Evolutionary conservation across 1,140 invertebrate species (phyloP).

Genomic region (Physella acuta): DNA sequence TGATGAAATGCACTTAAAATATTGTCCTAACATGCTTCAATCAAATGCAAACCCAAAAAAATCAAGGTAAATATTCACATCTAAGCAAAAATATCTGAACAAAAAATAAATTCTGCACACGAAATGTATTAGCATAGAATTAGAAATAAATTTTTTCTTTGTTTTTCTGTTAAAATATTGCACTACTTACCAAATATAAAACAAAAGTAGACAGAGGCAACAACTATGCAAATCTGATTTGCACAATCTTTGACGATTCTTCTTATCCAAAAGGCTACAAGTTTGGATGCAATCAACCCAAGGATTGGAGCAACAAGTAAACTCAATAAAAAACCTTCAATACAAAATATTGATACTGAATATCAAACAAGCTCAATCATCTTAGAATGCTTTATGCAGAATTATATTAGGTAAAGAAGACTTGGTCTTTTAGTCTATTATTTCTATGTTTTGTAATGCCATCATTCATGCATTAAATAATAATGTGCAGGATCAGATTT

Average conservation of each 20-base stretch:
- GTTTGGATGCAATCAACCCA: constrained; percentile 1
- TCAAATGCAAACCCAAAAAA: no score
- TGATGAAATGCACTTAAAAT: no score
- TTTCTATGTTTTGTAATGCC: neutral
- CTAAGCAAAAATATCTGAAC: no score
- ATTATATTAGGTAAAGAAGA: neutral
- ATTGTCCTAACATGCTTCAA: no score
- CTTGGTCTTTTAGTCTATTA: neutral
- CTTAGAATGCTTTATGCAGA: neutral
- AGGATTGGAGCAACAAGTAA: neutral
- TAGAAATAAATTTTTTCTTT: neutral
- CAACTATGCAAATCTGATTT: constrained; percentile 9
- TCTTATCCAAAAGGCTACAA: constrained; percentile 6
- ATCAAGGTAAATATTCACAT: no score
- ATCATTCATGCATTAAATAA: neutral
- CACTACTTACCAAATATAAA: constrained; percentile 9
- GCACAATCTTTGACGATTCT: constrained; percentile 3
- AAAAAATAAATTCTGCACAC: no score
- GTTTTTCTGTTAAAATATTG: no score
- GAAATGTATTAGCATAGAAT: no score
- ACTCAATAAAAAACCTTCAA: no score
- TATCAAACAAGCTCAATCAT: neutral
- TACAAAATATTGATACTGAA: neutral
- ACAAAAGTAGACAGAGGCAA: constrained; percentile 10
- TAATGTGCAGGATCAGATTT: neutral